A percentile compares a stretch with the other conserved stretches of the same genome.
phyloP scores from a whole-genome alignment of 2,113 vertebrate genomes.

The Alligator mississippiensis region DNA sequence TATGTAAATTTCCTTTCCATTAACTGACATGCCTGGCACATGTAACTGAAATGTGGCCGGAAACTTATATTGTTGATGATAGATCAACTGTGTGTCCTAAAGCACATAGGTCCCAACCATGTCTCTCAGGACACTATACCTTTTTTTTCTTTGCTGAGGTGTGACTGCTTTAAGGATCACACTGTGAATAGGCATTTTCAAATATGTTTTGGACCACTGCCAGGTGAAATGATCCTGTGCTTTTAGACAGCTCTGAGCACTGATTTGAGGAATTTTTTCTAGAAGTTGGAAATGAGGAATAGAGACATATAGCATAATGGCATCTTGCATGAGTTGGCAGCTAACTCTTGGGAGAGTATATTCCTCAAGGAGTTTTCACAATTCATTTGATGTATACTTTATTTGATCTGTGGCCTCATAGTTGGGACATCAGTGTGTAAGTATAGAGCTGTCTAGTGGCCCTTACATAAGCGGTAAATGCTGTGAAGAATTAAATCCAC shows the following conservation, averaged over 20 bases:
- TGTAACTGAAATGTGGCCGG: background rate
- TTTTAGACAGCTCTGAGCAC: background rate
- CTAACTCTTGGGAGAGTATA: background rate
- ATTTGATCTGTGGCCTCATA: background rate
- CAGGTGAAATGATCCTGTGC: background rate
- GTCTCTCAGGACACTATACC: background rate
- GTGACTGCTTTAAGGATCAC: background rate
- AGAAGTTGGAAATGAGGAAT: background rate
- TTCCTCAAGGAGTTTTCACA: background rate
- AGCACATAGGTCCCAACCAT: background rate
- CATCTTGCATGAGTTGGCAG: background rate
- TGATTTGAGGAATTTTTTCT: background rate
- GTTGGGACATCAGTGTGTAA: background rate
- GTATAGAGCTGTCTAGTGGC: background rate
- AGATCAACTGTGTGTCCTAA: background rate
- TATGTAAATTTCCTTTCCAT: background rate
- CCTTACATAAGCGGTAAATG: background rate
- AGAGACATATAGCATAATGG: background rate
- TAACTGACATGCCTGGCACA: background rate
- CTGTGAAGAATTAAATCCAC: background rate
- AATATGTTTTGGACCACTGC: background rate
- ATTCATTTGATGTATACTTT: background rate
- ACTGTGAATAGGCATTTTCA: background rate
- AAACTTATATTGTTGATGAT: background rate
- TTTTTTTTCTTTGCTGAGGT: background rate